Base-by-base conservation (phyloP, 2,888 invertebrate genomes). In the Acronicta psi region DNA sequence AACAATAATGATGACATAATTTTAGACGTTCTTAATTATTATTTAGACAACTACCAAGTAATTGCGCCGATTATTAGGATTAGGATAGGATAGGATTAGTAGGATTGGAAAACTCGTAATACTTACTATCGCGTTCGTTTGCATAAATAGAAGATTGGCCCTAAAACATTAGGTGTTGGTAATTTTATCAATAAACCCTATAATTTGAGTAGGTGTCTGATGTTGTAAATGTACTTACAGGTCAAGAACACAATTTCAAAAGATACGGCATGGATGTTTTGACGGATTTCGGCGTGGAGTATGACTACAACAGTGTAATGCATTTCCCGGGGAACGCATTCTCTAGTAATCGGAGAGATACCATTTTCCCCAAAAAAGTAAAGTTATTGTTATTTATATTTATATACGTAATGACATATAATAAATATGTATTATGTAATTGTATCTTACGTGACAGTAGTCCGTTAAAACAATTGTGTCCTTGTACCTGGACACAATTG, bases 281-380 rank as follows among this genome's bases (percentile, higher is more conserved):
- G 7, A 95, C 95, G 0, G 96, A 96, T 77, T 96, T 95, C 74
- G 96, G 95, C 1, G 94, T 96, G 36, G 86, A 92, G 3, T 97
- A 97, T 75, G 97, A 97, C 84, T 97, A 96, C 71, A 91, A 88
- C 9, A 96, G 96, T 77, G 95, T 97, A 0, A 96, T 97, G 96
- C 97, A 97, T 78, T 97, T 97, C 74, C 95, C 96, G 42, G 93
- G 93, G 25, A 90, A 87, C 23, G 96, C 96, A 0, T 97, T 97
- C 80, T 95, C 96, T 0, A 95, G 95, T 76, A 96, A 96, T 82
- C 95, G 95, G 29, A 90, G 95, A 68, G 91, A 90, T 42, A 97
- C 97, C 0, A 97, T 97, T 45, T 93, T 95, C 40, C 95, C 97
- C 0, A 67, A 87, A 37, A 79, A 90, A 87, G 93, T 93, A 81